phyloP scores from a whole-genome alignment of 2,888 invertebrate genomes.

The Hipparchia sbordonii region DNA sequence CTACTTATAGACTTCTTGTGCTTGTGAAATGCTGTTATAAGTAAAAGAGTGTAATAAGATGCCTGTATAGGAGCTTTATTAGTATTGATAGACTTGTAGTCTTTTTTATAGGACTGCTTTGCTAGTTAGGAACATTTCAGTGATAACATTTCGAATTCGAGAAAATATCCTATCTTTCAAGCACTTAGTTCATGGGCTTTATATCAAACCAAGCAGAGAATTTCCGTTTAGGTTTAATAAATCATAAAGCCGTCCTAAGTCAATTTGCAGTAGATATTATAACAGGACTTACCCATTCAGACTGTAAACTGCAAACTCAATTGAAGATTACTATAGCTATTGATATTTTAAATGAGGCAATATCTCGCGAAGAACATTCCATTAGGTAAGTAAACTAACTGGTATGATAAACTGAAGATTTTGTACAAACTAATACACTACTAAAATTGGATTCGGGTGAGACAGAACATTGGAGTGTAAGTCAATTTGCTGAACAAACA shows the following conservation, averaged over 20 bases:
- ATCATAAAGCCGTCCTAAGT: background rate
- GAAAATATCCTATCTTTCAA: no score
- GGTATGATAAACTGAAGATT: background rate
- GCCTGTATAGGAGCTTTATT: no score
- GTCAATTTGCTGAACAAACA: slow-evolving; percentile 55
- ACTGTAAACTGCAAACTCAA: background rate
- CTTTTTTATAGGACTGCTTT: no score
- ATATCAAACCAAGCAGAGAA: background rate
- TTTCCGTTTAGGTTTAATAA: slow-evolving; percentile 1
- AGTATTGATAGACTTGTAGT: no score
- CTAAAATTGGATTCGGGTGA: slow-evolving; percentile 3
- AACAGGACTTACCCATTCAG: background rate
- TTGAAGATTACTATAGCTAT: background rate
- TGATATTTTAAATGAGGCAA: background rate
- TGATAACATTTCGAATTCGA: no score
- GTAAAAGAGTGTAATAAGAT: no score
- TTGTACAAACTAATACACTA: slow-evolving; percentile 9
- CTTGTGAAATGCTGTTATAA: no score
- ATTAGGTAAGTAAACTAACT: slow-evolving; percentile 3
- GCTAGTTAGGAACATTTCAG: no score
- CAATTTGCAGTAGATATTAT: background rate
- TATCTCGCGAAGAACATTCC: background rate
- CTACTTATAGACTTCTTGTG: no score
- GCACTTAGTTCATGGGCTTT: background rate
- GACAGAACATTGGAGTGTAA: slow-evolving; percentile 28